A percentile compares a stretch with the other conserved stretches of the same genome.
phyloP scores from a whole-genome alignment of 2,113 vertebrate genomes.

The Paraplagusia blochii region DNA sequence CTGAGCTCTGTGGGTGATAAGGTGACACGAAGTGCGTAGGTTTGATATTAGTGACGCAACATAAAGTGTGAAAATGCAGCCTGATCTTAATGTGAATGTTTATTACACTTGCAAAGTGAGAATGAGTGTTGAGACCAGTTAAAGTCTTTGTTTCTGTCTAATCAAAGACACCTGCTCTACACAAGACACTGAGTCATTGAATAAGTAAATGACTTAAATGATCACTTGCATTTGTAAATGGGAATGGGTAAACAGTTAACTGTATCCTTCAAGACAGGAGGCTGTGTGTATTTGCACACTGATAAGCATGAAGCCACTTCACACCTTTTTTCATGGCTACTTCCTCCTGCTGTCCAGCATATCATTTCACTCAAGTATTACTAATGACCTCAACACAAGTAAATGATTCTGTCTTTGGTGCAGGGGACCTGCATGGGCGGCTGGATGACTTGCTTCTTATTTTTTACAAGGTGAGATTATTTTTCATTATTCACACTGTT shows the following conservation, averaged over 20 bases:
- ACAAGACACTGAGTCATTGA: background rate
- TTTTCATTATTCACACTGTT: background rate
- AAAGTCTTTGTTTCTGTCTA: too few species aligned
- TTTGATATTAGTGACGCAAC: too few species aligned
- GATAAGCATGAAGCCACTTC: conserved; percentile 61
- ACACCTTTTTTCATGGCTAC: conserved; percentile 39
- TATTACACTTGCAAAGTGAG: too few species aligned
- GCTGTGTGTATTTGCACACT: conserved; percentile 60
- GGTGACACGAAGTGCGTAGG: too few species aligned
- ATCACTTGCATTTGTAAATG: conserved; percentile 12
- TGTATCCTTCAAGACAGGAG: conserved; percentile 27
- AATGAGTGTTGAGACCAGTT: too few species aligned
- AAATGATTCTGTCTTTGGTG: conserved; percentile 7
- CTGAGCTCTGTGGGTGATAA: too few species aligned
- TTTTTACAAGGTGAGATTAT: conserved; percentile 89
- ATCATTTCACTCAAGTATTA: conserved; percentile 55
- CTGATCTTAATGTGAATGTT: too few species aligned
- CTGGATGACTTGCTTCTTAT: conserved; percentile 94
- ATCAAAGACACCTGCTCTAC: background rate
- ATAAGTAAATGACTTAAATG: conserved; percentile 18
- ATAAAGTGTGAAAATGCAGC: too few species aligned
- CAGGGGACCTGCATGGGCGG: conserved; percentile 94
- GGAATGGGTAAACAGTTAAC: conserved; percentile 26
- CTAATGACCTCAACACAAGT: conserved; percentile 34
- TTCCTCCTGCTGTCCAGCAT: conserved; percentile 33